Base-by-base conservation (phyloP, 2,888 invertebrate species). In the Rhagonycha lutea region DNA sequence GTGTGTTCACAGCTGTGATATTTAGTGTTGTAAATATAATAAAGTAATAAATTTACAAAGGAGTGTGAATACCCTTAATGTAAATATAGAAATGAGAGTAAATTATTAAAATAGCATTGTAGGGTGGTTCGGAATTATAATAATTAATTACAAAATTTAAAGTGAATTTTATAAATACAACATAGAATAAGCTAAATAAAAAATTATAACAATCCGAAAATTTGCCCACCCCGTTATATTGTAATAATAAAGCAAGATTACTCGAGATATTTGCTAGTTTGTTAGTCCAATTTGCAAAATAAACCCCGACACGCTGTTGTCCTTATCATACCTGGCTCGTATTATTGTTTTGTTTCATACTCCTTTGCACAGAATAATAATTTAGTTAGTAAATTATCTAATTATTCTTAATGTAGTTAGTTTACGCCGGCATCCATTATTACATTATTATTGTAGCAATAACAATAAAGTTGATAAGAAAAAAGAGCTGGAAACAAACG, bases 321-420 rank as follows among this genome's bases (percentile, higher is more conserved):
- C 63, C 63, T 65, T 65, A 65, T 65, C 63, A 65, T 65, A 65
- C 26, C 63, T 65, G 26, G 47, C 47, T 47, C n/a, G 26, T 65
- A 65, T 65, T 65, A 65, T 65, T 65, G 63, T 65, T 65, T 65
- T 65, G 63, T 65, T 65, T 65, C 63, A 65, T 24, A 65, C 63
- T 65, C 24, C 26, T 65, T 65, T 65, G 26, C 63, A 24, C 23
- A 14, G 26, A 65, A 24, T 62, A 65, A 24, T 65, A 65, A 65
- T 65, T 65, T 23, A 65, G 63, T 65, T 65, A 65, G 23, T 65
- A 65, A 65, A 65, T 47, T 47, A 47, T 47, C 47, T 47, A 47
- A 47, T 47, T 47, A 47, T 47, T 47, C 47, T n/a, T 47, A 47
- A 47, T 47, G 47, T 47, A 47, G 47, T 47, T 47, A 47, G 47